phyloP scores from a whole-genome alignment of 1,140 invertebrate species.

The Bombyx mori region ASM3026992v2 NC_085117.1:11459501-11460000 shows the following conservation, averaged over 20 bases:
- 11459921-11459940: slow-evolving; percentile 77
- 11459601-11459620: slow-evolving; percentile 19
- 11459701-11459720: slow-evolving; percentile 4
- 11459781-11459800: slow-evolving; percentile 70
- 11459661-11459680: slow-evolving; percentile 45
- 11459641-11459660: slow-evolving; percentile 46
- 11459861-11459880: slow-evolving; percentile 70
- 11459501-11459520: slow-evolving; percentile 59
- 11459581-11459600: slow-evolving; percentile 27
- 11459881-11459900: slow-evolving; percentile 85
- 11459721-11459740: slow-evolving; percentile 12
- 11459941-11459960: slow-evolving; percentile 80
- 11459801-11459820: slow-evolving; percentile 81
- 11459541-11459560: slow-evolving; percentile 37
- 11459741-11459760: slow-evolving; percentile 39
- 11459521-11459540: slow-evolving; percentile 52
- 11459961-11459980: slow-evolving; percentile 83
- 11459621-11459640: slow-evolving; percentile 30
- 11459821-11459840: slow-evolving; percentile 87
- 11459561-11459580: slow-evolving; percentile 23
- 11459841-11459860: slow-evolving; percentile 42
- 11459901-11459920: slow-evolving; percentile 77
- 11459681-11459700: slow-evolving; percentile 27
- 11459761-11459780: slow-evolving; percentile 53
- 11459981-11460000: slow-evolving; percentile 11